These are phyloP conservation scores for Pampus argenteus DNA, from an alignment of 2,797 vertebrate genomes.

Conservation along the genomic window DNA sequence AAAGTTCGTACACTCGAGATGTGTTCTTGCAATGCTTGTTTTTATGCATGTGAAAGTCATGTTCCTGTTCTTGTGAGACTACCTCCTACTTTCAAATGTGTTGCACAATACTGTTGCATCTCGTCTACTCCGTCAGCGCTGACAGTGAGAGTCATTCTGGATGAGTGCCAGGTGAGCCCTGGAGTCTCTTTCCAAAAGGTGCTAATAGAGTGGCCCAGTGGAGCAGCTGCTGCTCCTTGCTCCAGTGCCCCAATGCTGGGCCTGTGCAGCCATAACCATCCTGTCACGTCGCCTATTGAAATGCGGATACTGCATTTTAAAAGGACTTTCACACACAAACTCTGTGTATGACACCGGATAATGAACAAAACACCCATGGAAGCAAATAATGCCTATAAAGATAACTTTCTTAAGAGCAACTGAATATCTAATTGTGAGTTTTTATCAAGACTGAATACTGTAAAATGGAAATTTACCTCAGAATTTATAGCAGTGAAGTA, in stretches of 20 bases:
- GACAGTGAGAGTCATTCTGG: constrained; percentile 50
- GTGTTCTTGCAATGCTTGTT: constrained; percentile 40
- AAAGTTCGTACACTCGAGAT: constrained; percentile 30
- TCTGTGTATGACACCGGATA: constrained; percentile 6
- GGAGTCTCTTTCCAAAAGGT: constrained; percentile 74
- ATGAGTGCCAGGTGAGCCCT: constrained; percentile 61
- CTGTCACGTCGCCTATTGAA: constrained; percentile 3
- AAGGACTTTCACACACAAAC: constrained; percentile 23
- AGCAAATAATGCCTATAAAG: too few species aligned
- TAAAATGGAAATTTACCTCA: neutral
- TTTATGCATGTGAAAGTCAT: constrained; percentile 57
- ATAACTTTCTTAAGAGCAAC: neutral
- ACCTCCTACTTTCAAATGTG: constrained; percentile 62
- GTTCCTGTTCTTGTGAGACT: constrained; percentile 46
- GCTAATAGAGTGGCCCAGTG: constrained; percentile 75
- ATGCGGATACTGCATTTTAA: constrained; percentile 19
- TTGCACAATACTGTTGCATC: constrained; percentile 55
- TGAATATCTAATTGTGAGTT: neutral
- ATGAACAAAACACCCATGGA: constrained; percentile 9
- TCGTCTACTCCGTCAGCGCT: constrained; percentile 43
- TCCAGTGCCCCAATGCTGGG: constrained; percentile 37
- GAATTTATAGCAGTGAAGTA: neutral
- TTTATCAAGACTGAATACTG: neutral
- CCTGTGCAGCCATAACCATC: constrained; percentile 30
- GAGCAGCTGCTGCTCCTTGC: constrained; percentile 82